Conservation (phyloP, 2,888 invertebrate genomes). For the Erebia epiphron region DNA sequence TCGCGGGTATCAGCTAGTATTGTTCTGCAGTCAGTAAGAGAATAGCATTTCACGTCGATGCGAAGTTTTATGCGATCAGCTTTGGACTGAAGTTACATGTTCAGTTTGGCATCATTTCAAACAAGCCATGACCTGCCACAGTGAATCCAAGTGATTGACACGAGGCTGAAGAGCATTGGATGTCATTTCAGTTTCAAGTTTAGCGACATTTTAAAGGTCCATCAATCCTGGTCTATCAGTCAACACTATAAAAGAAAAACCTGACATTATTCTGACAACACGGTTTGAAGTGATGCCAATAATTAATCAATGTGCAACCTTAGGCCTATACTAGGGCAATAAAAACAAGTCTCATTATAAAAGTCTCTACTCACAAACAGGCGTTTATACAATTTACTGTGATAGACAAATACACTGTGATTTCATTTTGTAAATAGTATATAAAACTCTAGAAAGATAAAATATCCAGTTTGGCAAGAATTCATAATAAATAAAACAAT, state of each 20-base stretch:
- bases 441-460: constrained; percentile 82
- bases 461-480: constrained; percentile 83
- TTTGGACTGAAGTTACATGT: neutral
- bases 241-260: too few species aligned
- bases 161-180: too few species aligned
- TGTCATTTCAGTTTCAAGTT: too few species aligned
- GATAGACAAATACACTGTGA: constrained; percentile 79
- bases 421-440: constrained; percentile 81
- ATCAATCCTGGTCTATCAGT: too few species aligned
- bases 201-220: too few species aligned
- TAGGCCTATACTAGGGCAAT: constrained; percentile 34
- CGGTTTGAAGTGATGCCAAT: neutral
- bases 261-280: neutral
- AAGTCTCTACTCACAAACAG: constrained; percentile 79
- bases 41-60: too few species aligned
- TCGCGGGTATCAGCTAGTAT: too few species aligned
- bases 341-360: constrained; percentile 57
- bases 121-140: too few species aligned
- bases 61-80: too few species aligned
- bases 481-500: constrained; percentile 79
- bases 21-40: too few species aligned
- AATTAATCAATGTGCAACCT: neutral
- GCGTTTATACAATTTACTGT: constrained; percentile 75
- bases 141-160: too few species aligned
- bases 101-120: neutral